phyloP scores from a whole-genome alignment of 2,797 vertebrate genomes.

The Percopsis omiscomaycus region DNA sequence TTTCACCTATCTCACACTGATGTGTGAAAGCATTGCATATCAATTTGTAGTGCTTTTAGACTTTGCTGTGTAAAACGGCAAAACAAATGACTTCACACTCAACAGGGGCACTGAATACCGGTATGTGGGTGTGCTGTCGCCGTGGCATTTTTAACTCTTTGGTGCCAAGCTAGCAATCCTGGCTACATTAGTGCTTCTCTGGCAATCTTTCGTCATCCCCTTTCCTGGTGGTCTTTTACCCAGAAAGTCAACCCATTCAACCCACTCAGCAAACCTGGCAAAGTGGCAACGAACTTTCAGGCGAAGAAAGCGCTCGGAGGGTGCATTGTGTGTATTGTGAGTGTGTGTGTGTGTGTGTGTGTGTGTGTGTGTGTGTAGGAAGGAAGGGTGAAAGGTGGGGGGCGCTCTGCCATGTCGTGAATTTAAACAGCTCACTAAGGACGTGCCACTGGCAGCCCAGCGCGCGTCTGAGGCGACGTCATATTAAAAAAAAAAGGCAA shows the following conservation, averaged over 20 bases:
- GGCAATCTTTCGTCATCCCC: conserved; percentile 48
- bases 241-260: conserved; percentile 39
- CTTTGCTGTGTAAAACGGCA: conserved; percentile 50
- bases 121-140: conserved; percentile 47
- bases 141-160: conserved; percentile 32
- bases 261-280: conserved; percentile 40
- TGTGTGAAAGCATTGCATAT: conserved; percentile 42
- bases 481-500: conserved; percentile 53
- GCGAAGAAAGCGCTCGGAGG: conserved; percentile 24
- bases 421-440: conserved; percentile 57
- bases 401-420: conserved; percentile 46
- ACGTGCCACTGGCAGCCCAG: conserved; percentile 39
- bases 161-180: conserved; percentile 45
- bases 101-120: conserved; percentile 52
- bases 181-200: conserved; percentile 46
- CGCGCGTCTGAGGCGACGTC: conserved; percentile 54
- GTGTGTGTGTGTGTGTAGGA: conserved; percentile 7
- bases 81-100: conserved; percentile 46
- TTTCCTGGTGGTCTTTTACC: conserved; percentile 63
- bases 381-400: conserved; percentile 24
- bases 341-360: conserved; percentile 9
- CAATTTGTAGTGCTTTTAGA: conserved; percentile 38
- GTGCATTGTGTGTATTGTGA: conserved; percentile 30
- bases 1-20: conserved; percentile 60
- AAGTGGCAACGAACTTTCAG: conserved; percentile 28